Conservation (phyloP, 64 coral and sea anemone genomes). For the Porites australiensis region DNA sequence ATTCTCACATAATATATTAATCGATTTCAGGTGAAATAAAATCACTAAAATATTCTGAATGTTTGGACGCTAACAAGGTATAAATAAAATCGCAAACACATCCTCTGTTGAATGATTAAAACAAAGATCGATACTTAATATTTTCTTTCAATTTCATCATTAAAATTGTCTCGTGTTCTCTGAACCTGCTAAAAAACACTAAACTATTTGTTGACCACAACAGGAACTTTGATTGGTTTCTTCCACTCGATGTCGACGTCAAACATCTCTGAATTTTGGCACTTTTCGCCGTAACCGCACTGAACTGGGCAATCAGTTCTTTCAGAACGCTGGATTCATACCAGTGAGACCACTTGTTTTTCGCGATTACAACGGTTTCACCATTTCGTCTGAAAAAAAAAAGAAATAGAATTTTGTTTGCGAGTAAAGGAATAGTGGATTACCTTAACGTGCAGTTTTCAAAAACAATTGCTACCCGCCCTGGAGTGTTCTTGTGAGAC, state of each 20-base stretch:
- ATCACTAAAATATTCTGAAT: background rate
- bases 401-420: background rate
- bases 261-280: background rate
- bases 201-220: too few species aligned
- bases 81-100: background rate
- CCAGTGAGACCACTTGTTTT: background rate
- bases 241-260: background rate
- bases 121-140: too few species aligned
- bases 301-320: background rate
- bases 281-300: background rate
- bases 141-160: too few species aligned
- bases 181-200: too few species aligned
- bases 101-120: background rate
- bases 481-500: too few species aligned
- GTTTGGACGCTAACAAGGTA: background rate
- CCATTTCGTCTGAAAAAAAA: slow-evolving; percentile 20
- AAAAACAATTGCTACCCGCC: too few species aligned
- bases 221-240: too few species aligned
- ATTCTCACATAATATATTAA: background rate
- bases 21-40: background rate
- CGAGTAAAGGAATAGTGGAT: background rate
- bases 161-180: too few species aligned
- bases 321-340: background rate
- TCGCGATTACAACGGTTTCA: slow-evolving; percentile 26
- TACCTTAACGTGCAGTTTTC: background rate